Conservation (phyloP, 2,888 invertebrate species). For the Tethea ocularis region DNA sequence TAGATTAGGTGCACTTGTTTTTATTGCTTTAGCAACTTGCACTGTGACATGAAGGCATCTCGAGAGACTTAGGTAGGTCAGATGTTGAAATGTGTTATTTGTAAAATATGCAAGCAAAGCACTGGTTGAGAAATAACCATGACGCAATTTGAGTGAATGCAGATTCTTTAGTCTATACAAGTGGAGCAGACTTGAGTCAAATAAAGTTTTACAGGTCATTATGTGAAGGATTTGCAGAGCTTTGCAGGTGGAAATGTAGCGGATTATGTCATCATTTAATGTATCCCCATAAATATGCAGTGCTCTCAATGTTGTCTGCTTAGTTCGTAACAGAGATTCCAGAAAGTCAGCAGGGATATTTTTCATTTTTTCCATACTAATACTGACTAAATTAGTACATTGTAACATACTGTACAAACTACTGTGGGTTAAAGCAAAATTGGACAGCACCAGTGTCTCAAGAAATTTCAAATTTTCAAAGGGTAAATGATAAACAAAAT, state of each 20-base stretch:
- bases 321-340: slow-evolving; percentile 71
- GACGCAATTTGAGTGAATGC: slow-evolving; percentile 76
- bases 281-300: slow-evolving; percentile 80
- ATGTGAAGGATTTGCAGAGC: slow-evolving; percentile 73
- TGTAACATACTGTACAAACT: slow-evolving; percentile 79
- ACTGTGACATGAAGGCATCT: slow-evolving; percentile 78
- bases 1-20: slow-evolving; percentile 76
- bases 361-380: slow-evolving; percentile 82
- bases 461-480: slow-evolving; percentile 75
- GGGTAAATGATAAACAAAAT: slow-evolving; percentile 78
- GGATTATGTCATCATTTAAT: slow-evolving; percentile 76
- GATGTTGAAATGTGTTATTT: slow-evolving; percentile 73
- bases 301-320: slow-evolving; percentile 69
- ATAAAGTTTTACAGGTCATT: slow-evolving; percentile 80
- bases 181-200: slow-evolving; percentile 78
- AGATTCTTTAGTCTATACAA: slow-evolving; percentile 73
- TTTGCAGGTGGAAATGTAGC: slow-evolving; percentile 73
- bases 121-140: slow-evolving; percentile 79
- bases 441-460: slow-evolving; percentile 75
- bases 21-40: slow-evolving; percentile 76
- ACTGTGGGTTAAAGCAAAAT: slow-evolving; percentile 76
- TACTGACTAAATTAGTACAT: slow-evolving; percentile 75
- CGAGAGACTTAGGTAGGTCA: slow-evolving; percentile 77
- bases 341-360: slow-evolving; percentile 79
- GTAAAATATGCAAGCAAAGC: slow-evolving; percentile 78